Conservation (phyloP, 2,888 invertebrate species). For the Labia minor region DNA sequence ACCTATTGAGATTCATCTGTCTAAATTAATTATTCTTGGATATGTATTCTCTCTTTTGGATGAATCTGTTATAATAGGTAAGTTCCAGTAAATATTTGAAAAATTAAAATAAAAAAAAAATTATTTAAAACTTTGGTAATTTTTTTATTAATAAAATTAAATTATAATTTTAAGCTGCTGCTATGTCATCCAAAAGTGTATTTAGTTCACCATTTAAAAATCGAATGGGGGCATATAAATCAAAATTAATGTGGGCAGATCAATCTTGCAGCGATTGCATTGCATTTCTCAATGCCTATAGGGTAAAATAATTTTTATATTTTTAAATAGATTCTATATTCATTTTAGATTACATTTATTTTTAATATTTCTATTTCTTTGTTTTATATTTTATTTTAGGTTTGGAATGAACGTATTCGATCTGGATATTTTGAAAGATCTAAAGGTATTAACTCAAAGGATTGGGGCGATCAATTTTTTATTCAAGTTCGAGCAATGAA, state of each 20-base stretch:
- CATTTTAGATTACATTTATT: constrained; percentile 15
- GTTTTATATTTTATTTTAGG: constrained; percentile 37
- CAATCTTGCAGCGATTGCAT: constrained; percentile 76
- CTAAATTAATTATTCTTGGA: constrained; percentile 77
- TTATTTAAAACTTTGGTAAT: no score
- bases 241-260: constrained; percentile 70
- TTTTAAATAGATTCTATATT: not conserved
- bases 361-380: no score
- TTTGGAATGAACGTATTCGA: constrained; percentile 54
- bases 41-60: constrained; percentile 74
- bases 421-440: constrained; percentile 44
- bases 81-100: constrained; percentile 22
- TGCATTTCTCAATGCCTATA: constrained; percentile 68
- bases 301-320: constrained; percentile 47
- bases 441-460: constrained; percentile 38
- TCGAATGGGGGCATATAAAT: constrained; percentile 57
- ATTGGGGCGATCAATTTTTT: constrained; percentile 60
- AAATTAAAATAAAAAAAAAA: no score
- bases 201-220: constrained; percentile 64
- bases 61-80: constrained; percentile 74
- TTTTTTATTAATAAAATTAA: no score
- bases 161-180: constrained; percentile 51
- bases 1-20: constrained; percentile 70
- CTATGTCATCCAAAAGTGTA: constrained; percentile 67
- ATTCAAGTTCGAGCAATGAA: constrained; percentile 59